Percentiles rank a stretch among this genome's conserved stretches.
phyloP scores from a whole-genome alignment of 2,797 vertebrate species.

The Balearica regulorum region DNA sequence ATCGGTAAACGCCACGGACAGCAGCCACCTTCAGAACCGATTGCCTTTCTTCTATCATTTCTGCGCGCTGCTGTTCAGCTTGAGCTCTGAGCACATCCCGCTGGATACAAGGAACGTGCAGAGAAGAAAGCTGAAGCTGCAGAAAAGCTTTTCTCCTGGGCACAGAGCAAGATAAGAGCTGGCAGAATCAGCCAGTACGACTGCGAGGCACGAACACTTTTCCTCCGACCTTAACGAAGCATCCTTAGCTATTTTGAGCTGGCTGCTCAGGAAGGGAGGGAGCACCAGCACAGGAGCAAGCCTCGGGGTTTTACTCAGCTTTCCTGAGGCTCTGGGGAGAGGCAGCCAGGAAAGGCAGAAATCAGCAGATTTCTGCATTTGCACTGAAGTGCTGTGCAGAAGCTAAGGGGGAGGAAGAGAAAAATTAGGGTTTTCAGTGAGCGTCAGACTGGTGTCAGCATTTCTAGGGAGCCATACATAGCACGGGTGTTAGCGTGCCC shows the following conservation, averaged over 20 bases:
- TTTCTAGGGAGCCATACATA: background rate
- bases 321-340: background rate
- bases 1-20: background rate
- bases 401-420: background rate
- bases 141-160: background rate
- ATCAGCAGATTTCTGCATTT: background rate
- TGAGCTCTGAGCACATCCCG: background rate
- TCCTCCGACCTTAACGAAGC: background rate
- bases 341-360: background rate
- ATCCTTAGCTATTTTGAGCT: background rate
- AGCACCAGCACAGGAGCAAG: background rate
- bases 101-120: rapidly evolving
- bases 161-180: background rate
- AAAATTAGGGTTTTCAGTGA: background rate
- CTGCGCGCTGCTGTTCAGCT: rapidly evolving
- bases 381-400: background rate
- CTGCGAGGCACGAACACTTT: background rate
- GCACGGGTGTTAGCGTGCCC: background rate
- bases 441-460: background rate
- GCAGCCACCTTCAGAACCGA: background rate
- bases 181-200: background rate
- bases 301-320: background rate
- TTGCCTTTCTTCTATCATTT: background rate
- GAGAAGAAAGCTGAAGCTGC: background rate
- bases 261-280: background rate